These are phyloP conservation scores for Geothlypis trichas DNA, from an alignment of 2,113 vertebrate species.

Conservation along the genomic window DNA sequence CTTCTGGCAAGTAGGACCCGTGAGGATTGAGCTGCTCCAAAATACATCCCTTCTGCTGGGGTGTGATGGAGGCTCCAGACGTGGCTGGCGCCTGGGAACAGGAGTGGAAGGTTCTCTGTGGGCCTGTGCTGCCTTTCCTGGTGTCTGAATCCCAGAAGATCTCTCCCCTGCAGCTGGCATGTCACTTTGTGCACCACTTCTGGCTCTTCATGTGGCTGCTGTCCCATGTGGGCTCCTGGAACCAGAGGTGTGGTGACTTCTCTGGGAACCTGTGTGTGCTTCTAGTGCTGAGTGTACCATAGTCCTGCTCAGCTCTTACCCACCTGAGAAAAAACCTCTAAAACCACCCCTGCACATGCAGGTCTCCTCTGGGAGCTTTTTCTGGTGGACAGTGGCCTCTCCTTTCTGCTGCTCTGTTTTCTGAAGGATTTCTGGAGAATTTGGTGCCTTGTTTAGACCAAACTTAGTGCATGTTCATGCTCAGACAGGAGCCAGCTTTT, in stretches of 20 bases:
- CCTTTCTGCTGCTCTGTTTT: background rate
- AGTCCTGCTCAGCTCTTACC: background rate
- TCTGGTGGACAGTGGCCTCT: background rate
- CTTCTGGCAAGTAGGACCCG: background rate
- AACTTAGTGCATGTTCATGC: background rate
- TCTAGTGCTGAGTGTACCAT: accelerated
- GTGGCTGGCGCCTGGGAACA: background rate
- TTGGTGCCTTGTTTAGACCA: background rate
- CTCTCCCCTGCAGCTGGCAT: accelerated
- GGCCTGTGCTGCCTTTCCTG: background rate
- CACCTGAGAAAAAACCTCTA: background rate
- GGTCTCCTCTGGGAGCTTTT: background rate
- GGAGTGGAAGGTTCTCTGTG: background rate
- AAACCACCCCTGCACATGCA: background rate
- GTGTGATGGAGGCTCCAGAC: background rate
- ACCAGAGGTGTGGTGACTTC: background rate
- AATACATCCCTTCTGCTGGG: background rate
- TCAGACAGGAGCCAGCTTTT: background rate
- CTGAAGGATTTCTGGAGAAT: background rate
- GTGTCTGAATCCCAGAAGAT: background rate
- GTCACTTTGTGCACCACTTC: accelerated
- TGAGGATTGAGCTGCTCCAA: background rate
- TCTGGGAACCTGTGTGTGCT: background rate
- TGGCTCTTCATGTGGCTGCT: background rate
- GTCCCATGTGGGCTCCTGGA: background rate